Percentiles rank a stretch among this genome's conserved stretches.
Evolutionary conservation across 2,797 vertebrate genomes (phyloP).

Genomic region (Mionectes olivaceus): DNA sequence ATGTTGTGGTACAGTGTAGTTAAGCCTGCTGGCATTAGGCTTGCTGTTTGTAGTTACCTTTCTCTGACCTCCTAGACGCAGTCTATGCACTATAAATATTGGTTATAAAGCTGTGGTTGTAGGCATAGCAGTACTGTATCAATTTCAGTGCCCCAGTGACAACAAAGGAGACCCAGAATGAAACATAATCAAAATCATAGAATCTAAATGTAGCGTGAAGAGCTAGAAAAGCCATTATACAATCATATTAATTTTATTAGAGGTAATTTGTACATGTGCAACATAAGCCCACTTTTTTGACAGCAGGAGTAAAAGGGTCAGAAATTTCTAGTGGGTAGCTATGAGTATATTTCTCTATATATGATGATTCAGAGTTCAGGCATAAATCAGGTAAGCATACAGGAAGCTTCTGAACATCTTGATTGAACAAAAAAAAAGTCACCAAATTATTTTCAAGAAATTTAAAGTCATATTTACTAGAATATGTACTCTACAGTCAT

Average conservation of each 20-base stretch:
- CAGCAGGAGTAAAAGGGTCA: background rate
- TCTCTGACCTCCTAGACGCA: conserved; percentile 32
- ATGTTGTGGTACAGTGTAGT: background rate
- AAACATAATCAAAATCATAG: conserved; percentile 1
- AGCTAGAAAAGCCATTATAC: background rate
- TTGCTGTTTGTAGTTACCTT: conserved; percentile 24
- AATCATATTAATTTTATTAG: background rate
- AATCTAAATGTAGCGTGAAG: background rate
- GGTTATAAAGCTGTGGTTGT: conserved; percentile 14
- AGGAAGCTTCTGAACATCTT: background rate
- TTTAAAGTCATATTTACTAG: background rate
- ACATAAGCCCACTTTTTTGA: background rate
- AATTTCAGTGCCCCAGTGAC: background rate
- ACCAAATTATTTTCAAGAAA: background rate
- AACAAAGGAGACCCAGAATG: conserved; percentile 26
- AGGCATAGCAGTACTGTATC: background rate
- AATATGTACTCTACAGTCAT: too few species aligned
- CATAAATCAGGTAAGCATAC: background rate
- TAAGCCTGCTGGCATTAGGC: background rate
- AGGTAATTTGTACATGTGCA: background rate
- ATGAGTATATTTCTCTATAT: background rate
- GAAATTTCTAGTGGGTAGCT: background rate
- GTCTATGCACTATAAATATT: background rate
- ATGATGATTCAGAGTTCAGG: background rate
- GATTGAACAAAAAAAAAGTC: background rate